Conservation (phyloP, 2,113 vertebrate genomes). For the Corydoras maculifer region DNA sequence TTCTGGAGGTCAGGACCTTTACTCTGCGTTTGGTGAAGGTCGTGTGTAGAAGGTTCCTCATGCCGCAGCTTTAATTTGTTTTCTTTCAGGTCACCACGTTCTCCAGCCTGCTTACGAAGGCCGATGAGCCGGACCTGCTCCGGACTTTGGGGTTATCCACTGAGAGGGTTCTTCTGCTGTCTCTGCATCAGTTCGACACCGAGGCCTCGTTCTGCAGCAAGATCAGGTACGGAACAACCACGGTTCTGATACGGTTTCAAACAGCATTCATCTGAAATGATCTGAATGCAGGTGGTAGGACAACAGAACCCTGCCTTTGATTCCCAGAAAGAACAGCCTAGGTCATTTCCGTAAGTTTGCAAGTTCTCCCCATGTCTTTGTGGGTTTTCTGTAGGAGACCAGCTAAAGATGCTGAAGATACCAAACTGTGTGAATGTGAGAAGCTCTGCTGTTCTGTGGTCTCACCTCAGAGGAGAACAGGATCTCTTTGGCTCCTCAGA, state of each 20-base stretch:
- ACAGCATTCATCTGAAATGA: not conserved
- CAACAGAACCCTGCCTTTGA: no score
- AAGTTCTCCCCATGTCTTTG: no score
- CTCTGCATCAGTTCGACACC: constrained; percentile 70
- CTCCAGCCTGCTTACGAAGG: constrained; percentile 63
- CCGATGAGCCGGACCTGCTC: constrained; percentile 54
- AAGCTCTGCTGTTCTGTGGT: no score
- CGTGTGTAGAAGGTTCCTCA: no score
- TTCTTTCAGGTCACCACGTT: constrained; percentile 62
- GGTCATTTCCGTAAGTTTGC: no score
- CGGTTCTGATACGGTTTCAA: not conserved
- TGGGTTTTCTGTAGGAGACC: no score
- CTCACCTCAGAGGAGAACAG: no score
- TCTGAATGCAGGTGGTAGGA: no score
- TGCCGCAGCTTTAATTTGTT: not conserved
- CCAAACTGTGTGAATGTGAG: no score
- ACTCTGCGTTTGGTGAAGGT: not conserved
- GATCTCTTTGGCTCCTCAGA: not conserved
- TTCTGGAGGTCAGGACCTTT: constrained; percentile 59
- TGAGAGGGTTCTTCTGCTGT: constrained; percentile 55
- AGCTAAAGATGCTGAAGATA: no score
- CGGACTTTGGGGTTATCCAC: constrained; percentile 46
- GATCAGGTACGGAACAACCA: constrained; percentile 49
- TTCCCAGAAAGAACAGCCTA: no score
- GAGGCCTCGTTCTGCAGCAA: constrained; percentile 67